Evolutionary conservation across 2,888 invertebrate species (phyloP), one percentile per base, ranked within the genome.

Genomic region (Antitype chi): DNA sequence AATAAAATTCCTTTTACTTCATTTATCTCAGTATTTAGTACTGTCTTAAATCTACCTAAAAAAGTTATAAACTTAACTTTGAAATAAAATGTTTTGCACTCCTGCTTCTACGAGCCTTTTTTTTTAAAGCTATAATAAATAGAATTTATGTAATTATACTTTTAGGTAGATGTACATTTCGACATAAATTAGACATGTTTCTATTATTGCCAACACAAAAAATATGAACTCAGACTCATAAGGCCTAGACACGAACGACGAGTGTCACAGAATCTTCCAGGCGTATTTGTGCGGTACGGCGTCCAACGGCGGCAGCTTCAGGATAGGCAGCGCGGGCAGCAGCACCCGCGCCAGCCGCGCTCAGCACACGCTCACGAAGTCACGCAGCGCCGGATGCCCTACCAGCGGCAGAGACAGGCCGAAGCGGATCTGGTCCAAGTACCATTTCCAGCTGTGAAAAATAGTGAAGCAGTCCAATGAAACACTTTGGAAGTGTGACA

Each of bases 321-420:
- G 98, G 86, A 98, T 97, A 0, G 99, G 98, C 76, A 99, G 96
- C 98, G 99, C 99, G 92, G 99, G 94, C 0, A 98, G 98, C 85
- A 98, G 97, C 83, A 99, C 96, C 5, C 99, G 98, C 0, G 98
- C 98, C 85, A 99, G 96, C 99, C 99, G 99, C 91, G 99, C 99
- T 94, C 99, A 99, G 92, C 99, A 99, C 55, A 99, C 98, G 92
- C 99, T 99, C 62, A 99, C 99, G 93, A 99, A 99, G 94, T 99
- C 99, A 85, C 99, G 98, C 71, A 99, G 98, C 0, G 99, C 99
- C 89, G 99, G 99, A 93, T 99, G 99, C 94, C 99, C 99, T 55
- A 98, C 97, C 67, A 99, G 95, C 0, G 99, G 99, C 64, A 99
- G 96, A 23, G 99, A 98, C 8, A 99, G 97, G 0, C 99, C 99